Evolutionary conservation across 2,888 invertebrate genomes (phyloP).

Genomic region (Homarus gammarus): DNA sequence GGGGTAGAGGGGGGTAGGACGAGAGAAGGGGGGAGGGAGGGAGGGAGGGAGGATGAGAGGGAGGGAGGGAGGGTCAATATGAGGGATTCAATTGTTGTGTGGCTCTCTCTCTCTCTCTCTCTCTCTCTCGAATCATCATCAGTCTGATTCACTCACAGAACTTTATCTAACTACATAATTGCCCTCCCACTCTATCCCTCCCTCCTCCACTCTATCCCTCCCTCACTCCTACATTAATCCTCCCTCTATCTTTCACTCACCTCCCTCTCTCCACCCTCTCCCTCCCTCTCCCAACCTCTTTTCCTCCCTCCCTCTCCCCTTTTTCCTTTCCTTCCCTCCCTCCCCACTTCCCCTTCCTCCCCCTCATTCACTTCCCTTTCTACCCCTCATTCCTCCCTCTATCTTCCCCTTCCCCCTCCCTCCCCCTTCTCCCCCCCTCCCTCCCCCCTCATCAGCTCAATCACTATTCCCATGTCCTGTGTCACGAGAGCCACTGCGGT

Average conservation of each 20-base stretch:
- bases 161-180: not conserved
- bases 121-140: not conserved
- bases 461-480: not conserved
- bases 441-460: not conserved
- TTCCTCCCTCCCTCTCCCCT: not conserved
- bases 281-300: not conserved
- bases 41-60: not conserved
- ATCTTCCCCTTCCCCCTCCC: not conserved
- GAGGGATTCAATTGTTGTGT: not conserved
- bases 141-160: no score
- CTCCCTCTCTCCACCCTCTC: not conserved
- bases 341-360: not conserved
- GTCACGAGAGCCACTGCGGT: not conserved
- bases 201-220: not conserved
- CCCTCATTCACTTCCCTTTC: not conserved
- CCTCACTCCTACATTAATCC: not conserved
- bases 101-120: not conserved
- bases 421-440: not conserved
- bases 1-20: not conserved
- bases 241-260: not conserved
- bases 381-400: not conserved
- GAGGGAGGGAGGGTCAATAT: not conserved
- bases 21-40: not conserved
- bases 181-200: not conserved
- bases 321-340: not conserved